Evolutionary conservation across 2,888 invertebrate species (phyloP).

Genomic region (Seira sanloemensis): DNA sequence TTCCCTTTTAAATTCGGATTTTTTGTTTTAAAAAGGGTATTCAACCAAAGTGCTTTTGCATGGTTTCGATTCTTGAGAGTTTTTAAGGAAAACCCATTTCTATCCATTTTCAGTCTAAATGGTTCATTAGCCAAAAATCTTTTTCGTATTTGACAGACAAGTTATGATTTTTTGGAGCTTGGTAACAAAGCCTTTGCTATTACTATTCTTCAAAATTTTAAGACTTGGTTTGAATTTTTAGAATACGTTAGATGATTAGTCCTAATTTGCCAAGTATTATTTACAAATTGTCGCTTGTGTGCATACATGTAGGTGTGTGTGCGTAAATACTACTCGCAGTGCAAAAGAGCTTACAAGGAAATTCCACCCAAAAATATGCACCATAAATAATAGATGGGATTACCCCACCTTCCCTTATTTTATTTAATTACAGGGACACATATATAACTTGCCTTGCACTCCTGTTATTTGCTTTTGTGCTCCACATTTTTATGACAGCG

Average conservation of each 20-base stretch:
- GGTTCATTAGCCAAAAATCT: slow-evolving; percentile 4
- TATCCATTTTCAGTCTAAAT: slow-evolving; percentile 9
- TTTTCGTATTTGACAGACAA: background rate
- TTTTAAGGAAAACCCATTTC: slow-evolving; percentile 3
- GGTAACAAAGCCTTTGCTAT: no score
- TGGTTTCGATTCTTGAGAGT: background rate
- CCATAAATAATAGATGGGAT: slow-evolving; percentile 34
- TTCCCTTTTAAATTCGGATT: slow-evolving; percentile 2
- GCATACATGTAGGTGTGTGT: background rate
- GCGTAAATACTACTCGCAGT: no score
- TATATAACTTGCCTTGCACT: slow-evolving; percentile 5
- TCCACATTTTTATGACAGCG: background rate
- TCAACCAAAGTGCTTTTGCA: background rate
- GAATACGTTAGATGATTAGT: slow-evolving; percentile 16
- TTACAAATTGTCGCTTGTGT: slow-evolving; percentile 25
- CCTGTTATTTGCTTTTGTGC: background rate
- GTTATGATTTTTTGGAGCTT: background rate
- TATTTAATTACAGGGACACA: slow-evolving; percentile 44
- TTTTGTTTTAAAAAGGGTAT: background rate
- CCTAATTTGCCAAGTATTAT: slow-evolving; percentile 24
- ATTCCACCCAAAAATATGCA: slow-evolving; percentile 8
- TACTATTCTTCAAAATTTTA: no score
- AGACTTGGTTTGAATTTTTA: no score
- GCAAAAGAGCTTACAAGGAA: background rate
- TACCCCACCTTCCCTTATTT: slow-evolving; percentile 19